Evolutionary conservation across 2,113 vertebrate genomes (phyloP).

Genomic region (Lethenteron camtschaticum): DNA sequence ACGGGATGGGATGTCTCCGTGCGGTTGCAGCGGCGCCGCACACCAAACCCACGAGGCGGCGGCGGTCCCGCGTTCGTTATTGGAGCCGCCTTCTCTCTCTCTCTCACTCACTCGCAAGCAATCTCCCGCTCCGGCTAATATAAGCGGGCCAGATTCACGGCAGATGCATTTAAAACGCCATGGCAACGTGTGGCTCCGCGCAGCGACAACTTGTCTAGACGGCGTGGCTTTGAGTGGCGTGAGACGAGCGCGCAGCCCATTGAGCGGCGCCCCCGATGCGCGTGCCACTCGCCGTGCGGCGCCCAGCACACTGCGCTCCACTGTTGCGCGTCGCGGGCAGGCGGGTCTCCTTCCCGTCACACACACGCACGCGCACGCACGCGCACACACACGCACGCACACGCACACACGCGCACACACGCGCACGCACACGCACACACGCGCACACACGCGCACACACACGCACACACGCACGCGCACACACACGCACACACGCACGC

Average conservation of each 20-base stretch:
- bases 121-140: neutral
- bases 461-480: no score
- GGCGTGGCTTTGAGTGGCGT: slow-evolving; percentile 38
- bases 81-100: slow-evolving; percentile 14
- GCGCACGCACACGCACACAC: no score
- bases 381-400: no score
- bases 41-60: slow-evolving; percentile 14
- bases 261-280: slow-evolving; percentile 30
- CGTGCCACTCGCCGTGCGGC: slow-evolving; percentile 17
- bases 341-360: no score
- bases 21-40: slow-evolving; percentile 11
- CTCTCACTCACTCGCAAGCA: slow-evolving; percentile 16
- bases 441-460: no score
- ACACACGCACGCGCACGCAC: neutral
- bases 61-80: slow-evolving; percentile 12
- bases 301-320: slow-evolving; percentile 13
- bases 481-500: no score
- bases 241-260: slow-evolving; percentile 23
- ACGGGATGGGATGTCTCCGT: slow-evolving; percentile 22
- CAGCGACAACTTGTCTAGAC: slow-evolving; percentile 42
- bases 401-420: no score
- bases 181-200: slow-evolving; percentile 47
- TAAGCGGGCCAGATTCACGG: slow-evolving; percentile 32
- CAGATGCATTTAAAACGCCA: slow-evolving; percentile 46
- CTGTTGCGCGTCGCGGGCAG: slow-evolving; percentile 13